phyloP scores from a whole-genome alignment of 2,113 vertebrate species.

The Antennarius striatus region DNA sequence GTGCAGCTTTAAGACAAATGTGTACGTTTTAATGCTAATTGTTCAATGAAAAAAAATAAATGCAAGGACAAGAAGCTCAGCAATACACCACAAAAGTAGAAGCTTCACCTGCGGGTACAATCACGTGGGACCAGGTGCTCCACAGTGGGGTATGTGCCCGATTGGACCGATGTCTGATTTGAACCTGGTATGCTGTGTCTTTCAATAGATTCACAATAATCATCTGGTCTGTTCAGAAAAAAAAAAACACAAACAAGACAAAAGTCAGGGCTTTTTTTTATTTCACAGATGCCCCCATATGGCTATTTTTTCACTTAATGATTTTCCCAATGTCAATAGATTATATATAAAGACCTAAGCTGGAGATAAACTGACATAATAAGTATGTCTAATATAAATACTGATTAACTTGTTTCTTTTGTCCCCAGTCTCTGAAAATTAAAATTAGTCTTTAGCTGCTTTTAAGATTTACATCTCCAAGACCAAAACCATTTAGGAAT shows the following conservation, averaged over 20 bases:
- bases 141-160: constrained; percentile 42
- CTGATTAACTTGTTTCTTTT: too few relatives aligned
- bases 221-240: constrained; percentile 42
- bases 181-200: constrained; percentile 42
- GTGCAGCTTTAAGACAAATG: too few relatives aligned
- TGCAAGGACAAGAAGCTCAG: neutral
- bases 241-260: neutral
- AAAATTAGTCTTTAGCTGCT: too few relatives aligned
- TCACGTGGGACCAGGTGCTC: constrained; percentile 67
- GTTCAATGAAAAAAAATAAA: too few relatives aligned
- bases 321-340: neutral
- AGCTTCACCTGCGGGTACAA: constrained; percentile 65
- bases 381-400: too few relatives aligned
- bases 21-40: too few relatives aligned
- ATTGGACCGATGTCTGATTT: constrained; percentile 58
- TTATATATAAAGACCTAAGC: neutral
- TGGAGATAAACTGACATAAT: neutral
- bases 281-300: too few relatives aligned
- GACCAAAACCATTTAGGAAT: too few relatives aligned
- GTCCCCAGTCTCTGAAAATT: too few relatives aligned
- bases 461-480: too few relatives aligned
- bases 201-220: constrained; percentile 41
- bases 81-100: neutral
- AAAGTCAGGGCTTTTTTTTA: neutral
- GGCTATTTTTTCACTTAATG: neutral